Base-by-base conservation (phyloP, 2,888 invertebrate genomes). In the Plebejus anna region DNA sequence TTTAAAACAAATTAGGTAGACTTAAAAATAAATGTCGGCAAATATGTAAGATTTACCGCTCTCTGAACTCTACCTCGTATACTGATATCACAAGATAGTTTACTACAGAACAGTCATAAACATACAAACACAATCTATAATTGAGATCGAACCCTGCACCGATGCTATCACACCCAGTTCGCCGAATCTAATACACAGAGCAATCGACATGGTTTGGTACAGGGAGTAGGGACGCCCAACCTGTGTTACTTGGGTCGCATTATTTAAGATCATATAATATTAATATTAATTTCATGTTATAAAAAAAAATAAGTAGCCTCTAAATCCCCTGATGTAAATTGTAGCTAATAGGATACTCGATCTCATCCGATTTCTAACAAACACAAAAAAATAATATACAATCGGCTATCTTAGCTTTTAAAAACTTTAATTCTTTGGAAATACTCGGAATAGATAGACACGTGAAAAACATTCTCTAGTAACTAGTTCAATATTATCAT, bases 151-250 rank as follows among this genome's bases (percentile, higher is more conserved):
- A 59, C 55, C 55, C 70, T 70, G 57, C 57, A 22, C 38, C n/a
- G 76, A 71, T 57, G 28, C 59, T 72, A 71, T 71, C 38, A 59
- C 9, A 28, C 47, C 9, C 47, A 47, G 47, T 59, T 72, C 55
- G 32, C 72, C 72, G 55, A 76, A 76, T 72, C 72, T 72, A 71
- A 76, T 76, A 72, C 32, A 72, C 76, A 32, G 76, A 36, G 66
- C 57, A 59, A 76, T 76, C 70, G 76, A 71, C 71, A 28, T 9
- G 47, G 47, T 59, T 72, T 28, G 47, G 72, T 76, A 72, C 72
- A 61, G 76, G 16, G 36, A 28, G 7, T 72, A 61, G 76, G 16
- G 36, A 28, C 16, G 57, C 57, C 16, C 47, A 72, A 76, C 70
- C 38, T 57, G n/a, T 32, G 6, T 11, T 13, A 11, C 9, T n/a